Evolutionary conservation across 2,888 invertebrate genomes (phyloP).

Genomic region (Galerucella nymphaeae): DNA sequence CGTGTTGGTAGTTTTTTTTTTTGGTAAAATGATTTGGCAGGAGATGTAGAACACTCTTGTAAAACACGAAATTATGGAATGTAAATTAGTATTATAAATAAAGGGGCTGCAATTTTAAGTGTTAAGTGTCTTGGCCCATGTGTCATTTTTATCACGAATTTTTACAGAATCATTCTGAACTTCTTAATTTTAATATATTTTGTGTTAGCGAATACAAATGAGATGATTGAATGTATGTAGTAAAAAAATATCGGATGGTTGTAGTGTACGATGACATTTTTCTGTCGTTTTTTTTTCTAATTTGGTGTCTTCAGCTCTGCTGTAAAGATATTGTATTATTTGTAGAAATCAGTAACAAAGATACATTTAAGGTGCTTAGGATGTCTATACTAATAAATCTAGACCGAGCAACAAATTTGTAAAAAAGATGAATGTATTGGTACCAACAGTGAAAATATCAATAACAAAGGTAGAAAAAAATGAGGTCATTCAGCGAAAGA

Average conservation of each 20-base stretch:
- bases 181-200: conserved; percentile 28
- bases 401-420: conserved; percentile 35
- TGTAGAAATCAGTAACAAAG: conserved; percentile 45
- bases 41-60: conserved; percentile 12
- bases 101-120: conserved; percentile 4
- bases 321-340: conserved; percentile 49
- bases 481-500: background rate
- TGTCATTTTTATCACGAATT: conserved; percentile 21
- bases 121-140: conserved; percentile 13
- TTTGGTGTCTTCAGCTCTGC: conserved; percentile 38
- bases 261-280: conserved; percentile 32
- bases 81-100: conserved; percentile 2
- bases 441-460: background rate
- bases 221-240: conserved; percentile 20
- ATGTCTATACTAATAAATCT: conserved; percentile 42
- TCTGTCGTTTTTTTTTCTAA: conserved; percentile 36
- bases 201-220: conserved; percentile 23
- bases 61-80: conserved; percentile 18
- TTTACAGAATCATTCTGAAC: conserved; percentile 34
- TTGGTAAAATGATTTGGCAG: conserved; percentile 3
- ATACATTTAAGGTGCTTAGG: conserved; percentile 50
- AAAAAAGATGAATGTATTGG: background rate
- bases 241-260: conserved; percentile 32
- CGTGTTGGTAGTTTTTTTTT: background rate
- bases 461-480: background rate